Conservation (phyloP, 2,888 invertebrate species). For the Mongoloraphidia duomilia region DNA sequence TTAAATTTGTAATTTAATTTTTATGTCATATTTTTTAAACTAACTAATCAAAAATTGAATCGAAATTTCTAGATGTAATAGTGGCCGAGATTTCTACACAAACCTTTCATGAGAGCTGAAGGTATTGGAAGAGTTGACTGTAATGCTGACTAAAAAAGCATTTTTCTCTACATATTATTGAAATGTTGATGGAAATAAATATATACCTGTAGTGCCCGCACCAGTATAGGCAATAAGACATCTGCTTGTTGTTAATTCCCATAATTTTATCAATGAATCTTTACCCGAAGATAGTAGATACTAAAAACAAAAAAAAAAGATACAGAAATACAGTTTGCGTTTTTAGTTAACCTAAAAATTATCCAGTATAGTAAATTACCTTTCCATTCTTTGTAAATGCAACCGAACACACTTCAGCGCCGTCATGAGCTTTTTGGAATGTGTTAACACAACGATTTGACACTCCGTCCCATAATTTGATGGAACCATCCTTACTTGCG, state of each 20-base stretch:
- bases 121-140: no score
- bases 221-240: constrained; percentile 97
- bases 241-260: constrained; percentile 94
- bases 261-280: constrained; percentile 93
- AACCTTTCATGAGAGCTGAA: no score
- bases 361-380: constrained; percentile 32
- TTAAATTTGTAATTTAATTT: no score
- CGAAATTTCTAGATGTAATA: no score
- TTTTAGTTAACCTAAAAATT: no score
- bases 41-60: no score
- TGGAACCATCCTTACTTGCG: constrained; percentile 81
- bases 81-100: no score
- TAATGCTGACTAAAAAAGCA: no score
- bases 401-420: constrained; percentile 86
- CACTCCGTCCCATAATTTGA: constrained; percentile 96
- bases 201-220: constrained; percentile 61
- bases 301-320: constrained; percentile 37
- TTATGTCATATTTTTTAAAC: no score
- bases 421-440: constrained; percentile 86
- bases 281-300: constrained; percentile 90
- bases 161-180: no score
- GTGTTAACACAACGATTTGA: constrained; percentile 88
- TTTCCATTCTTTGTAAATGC: constrained; percentile 91
- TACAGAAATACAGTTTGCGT: not conserved
- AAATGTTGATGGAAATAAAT: no score